These are phyloP conservation scores for Pyrochroa serraticornis DNA, from an alignment of 2,888 invertebrate species.

Conservation along the genomic window DNA sequence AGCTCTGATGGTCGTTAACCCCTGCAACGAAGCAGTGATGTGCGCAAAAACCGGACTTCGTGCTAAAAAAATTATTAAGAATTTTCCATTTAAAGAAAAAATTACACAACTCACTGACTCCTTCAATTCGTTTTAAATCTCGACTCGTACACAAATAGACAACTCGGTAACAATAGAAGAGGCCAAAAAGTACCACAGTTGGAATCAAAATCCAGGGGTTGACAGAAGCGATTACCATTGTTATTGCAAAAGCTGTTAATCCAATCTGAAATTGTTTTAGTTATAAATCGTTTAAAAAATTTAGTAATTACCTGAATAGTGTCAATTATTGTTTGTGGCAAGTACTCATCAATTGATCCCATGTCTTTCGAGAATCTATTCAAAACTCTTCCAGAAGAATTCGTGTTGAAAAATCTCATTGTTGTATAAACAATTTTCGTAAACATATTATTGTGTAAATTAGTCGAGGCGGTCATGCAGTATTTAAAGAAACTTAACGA, in stretches of 20 bases:
- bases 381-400: constrained; percentile 68
- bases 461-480: constrained; percentile 63
- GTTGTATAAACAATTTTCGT: constrained; percentile 67
- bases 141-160: constrained; percentile 75
- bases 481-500: constrained; percentile 61
- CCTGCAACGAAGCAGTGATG: constrained; percentile 76
- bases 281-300: background rate
- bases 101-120: constrained; percentile 62
- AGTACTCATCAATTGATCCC: constrained; percentile 63
- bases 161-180: constrained; percentile 69
- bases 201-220: constrained; percentile 72
- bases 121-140: constrained; percentile 73
- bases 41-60: constrained; percentile 81
- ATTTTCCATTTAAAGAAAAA: background rate
- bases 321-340: constrained; percentile 62
- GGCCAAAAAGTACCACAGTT: constrained; percentile 64
- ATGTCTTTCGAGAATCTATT: constrained; percentile 78
- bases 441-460: constrained; percentile 63
- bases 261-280: background rate
- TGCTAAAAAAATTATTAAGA: constrained; percentile 60
- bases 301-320: constrained; percentile 52
- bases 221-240: constrained; percentile 71
- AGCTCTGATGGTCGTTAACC: constrained; percentile 77
- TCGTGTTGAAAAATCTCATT: constrained; percentile 73
- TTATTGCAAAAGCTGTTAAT: constrained; percentile 62